phyloP scores from a whole-genome alignment of 2,888 invertebrate species.

The Oxytorus armatus region DNA sequence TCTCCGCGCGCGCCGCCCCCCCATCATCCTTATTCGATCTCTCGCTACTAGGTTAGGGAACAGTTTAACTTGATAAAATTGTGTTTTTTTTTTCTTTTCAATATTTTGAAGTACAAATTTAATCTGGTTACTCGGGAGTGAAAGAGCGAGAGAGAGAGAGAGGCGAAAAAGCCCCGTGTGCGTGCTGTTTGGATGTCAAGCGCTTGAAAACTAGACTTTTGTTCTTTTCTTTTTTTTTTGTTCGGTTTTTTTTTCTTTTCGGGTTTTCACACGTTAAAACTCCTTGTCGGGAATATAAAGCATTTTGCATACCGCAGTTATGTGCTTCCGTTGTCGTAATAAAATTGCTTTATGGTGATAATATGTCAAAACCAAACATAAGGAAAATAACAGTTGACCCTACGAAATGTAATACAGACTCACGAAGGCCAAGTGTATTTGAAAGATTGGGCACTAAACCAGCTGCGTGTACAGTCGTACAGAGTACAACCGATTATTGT shows the following conservation, averaged over 20 bases:
- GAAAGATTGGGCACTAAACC: conserved; percentile 93
- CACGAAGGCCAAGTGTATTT: conserved; percentile 92
- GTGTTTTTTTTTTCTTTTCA: conserved; percentile 25
- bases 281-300: conserved; percentile 56
- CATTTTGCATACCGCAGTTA: conserved; percentile 80
- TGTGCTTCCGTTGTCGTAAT: conserved; percentile 82
- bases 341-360: conserved; percentile 84
- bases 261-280: conserved; percentile 15
- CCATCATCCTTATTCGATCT: conserved; percentile 2
- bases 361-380: conserved; percentile 90
- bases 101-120: conserved; percentile 10
- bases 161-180: background rate
- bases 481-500: conserved; percentile 88
- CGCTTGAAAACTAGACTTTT: conserved; percentile 7
- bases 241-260: conserved; percentile 15
- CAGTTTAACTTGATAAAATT: conserved; percentile 3
- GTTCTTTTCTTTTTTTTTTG: conserved; percentile 7
- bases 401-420: conserved; percentile 88
- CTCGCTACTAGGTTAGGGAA: conserved; percentile 36
- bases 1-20: conserved; percentile 6
- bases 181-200: conserved; percentile 16
- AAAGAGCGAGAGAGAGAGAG: background rate
- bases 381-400: conserved; percentile 92
- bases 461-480: conserved; percentile 83
- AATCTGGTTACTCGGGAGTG: background rate